Percentiles rank a stretch among this genome's conserved stretches.
phyloP scores from a whole-genome alignment of 2,888 invertebrate species.

The Chironomus riparius region DNA sequence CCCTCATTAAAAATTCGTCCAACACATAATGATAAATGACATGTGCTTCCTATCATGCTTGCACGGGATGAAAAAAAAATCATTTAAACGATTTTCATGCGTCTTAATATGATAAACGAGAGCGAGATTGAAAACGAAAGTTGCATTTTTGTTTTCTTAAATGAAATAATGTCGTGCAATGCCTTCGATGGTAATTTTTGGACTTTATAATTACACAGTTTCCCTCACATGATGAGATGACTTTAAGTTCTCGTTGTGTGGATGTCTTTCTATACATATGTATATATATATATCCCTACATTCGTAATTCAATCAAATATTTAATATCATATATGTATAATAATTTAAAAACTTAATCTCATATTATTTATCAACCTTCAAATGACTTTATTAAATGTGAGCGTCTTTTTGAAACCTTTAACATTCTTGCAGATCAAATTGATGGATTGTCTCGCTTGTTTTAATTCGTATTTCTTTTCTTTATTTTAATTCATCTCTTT shows the following conservation, averaged over 20 bases:
- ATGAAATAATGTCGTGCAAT: constrained; percentile 4
- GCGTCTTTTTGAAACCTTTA: background rate
- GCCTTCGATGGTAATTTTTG: no score
- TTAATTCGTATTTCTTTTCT: constrained; percentile 18
- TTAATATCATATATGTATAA: background rate
- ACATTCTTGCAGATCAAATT: constrained; percentile 16
- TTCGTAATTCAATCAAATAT: no score
- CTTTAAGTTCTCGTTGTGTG: no score
- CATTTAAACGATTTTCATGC: background rate
- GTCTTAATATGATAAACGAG: background rate
- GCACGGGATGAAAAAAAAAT: background rate
- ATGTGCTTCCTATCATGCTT: background rate
- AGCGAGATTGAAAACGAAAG: constrained; percentile 21
- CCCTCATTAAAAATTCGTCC: constrained; percentile 3
- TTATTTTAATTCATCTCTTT: background rate
- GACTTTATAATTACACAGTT: no score
- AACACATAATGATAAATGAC: background rate
- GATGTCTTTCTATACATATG: no score
- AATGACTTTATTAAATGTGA: constrained; percentile 20
- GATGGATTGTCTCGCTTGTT: constrained; percentile 26
- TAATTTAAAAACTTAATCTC: background rate
- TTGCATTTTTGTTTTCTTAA: constrained; percentile 12
- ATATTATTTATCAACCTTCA: constrained; percentile 18
- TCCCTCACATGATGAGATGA: no score
- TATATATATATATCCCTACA: no score